A percentile compares a stretch with the other conserved stretches of the same genome.
Evolutionary conservation across 2,888 invertebrate genomes (phyloP).

Genomic region (Anagyrus pseudococci): DNA sequence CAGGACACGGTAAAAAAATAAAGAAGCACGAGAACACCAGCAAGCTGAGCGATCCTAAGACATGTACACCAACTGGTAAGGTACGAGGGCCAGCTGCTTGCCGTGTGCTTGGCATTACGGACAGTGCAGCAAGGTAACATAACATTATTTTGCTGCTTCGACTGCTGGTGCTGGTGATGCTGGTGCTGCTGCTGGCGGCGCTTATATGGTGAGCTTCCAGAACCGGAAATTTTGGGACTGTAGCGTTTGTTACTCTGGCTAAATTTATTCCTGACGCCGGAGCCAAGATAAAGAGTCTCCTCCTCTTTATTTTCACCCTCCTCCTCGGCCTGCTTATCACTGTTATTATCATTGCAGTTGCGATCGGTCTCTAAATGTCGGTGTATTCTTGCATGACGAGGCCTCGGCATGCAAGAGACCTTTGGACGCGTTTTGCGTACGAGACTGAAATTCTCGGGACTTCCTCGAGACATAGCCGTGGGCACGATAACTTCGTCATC

Average conservation of each 20-base stretch:
- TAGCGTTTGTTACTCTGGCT: not conserved
- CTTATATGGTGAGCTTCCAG: too few relatives aligned
- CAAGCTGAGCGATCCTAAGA: conserved; percentile 29
- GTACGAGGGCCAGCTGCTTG: not conserved
- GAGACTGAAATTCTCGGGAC: conserved; percentile 24
- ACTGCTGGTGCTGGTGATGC: not conserved
- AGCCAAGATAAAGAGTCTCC: too few relatives aligned
- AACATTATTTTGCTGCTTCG: too few relatives aligned
- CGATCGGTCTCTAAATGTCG: conserved; percentile 36
- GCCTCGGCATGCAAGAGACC: conserved; percentile 25
- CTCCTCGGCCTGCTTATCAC: conserved; percentile 4
- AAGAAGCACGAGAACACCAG: conserved; percentile 26
- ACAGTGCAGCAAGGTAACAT: too few relatives aligned
- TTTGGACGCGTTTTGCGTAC: conserved; percentile 34
- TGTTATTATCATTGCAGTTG: conserved; percentile 10
- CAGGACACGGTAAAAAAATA: conserved; percentile 15
- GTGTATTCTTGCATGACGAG: too few relatives aligned
- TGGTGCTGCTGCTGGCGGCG: not conserved
- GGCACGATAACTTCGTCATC: not conserved
- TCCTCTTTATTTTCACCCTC: not conserved
- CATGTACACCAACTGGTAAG: conserved; percentile 1
- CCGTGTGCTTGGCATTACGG: too few relatives aligned
- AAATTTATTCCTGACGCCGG: too few relatives aligned
- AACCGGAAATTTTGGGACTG: conserved; percentile 14
- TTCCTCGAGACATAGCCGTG: conserved; percentile 3